These are phyloP conservation scores for Monodelphis domestica DNA, from an alignment of 2,797 vertebrate species.

Conservation along the genomic window DNA sequence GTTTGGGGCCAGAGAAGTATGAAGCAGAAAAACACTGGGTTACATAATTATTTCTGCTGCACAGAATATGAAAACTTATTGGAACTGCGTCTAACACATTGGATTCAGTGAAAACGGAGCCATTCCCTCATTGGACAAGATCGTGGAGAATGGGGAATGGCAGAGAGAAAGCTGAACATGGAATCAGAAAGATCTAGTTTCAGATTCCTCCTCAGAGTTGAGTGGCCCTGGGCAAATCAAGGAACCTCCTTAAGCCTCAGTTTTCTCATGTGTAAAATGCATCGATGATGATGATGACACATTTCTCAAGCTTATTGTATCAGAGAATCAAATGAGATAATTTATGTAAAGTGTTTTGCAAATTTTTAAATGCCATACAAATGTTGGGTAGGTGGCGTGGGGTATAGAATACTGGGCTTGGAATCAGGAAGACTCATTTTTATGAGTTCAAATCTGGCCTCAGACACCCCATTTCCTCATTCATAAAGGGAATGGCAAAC, in stretches of 20 bases:
- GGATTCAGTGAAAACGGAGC: background rate
- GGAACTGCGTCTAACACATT: background rate
- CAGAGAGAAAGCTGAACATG: background rate
- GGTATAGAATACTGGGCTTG: no score
- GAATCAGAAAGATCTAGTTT: background rate
- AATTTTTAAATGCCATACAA: background rate
- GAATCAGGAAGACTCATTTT: no score
- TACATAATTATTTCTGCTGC: background rate
- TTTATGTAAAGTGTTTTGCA: background rate
- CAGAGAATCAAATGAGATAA: background rate
- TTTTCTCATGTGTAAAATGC: background rate
- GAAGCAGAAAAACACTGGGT: background rate
- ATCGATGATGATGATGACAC: background rate
- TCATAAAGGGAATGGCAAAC: no score
- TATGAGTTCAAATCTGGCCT: no score
- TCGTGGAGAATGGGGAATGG: background rate
- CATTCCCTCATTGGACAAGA: background rate
- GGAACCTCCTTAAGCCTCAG: background rate
- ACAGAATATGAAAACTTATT: accelerated
- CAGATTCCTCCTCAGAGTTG: background rate
- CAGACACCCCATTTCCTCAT: no score
- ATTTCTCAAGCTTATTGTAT: background rate
- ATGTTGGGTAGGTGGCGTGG: no score
- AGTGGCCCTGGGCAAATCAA: background rate
- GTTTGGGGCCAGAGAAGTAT: background rate